phyloP scores from a whole-genome alignment of 1,140 invertebrate genomes.

The Phocides pigmalion region DNA sequence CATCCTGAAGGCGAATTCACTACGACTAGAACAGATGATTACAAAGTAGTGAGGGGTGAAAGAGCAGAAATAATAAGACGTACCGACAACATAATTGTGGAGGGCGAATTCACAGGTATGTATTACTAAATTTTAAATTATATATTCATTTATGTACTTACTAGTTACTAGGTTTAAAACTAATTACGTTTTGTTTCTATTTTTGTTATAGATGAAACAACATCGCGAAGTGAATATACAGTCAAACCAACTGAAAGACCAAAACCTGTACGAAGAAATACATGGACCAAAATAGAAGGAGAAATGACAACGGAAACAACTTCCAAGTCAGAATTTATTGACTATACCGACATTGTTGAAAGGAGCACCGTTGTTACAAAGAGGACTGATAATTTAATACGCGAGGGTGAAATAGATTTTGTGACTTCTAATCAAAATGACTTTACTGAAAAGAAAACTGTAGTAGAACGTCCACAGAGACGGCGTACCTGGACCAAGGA shows the following conservation, averaged over 20 bases:
- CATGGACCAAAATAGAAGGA: slow-evolving; percentile 91
- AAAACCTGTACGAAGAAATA: slow-evolving; percentile 89
- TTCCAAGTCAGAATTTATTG: slow-evolving; percentile 86
- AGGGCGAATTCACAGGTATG: slow-evolving; percentile 84
- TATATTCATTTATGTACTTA: no score
- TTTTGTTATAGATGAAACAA: slow-evolving; percentile 85
- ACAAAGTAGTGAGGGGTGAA: slow-evolving; percentile 84
- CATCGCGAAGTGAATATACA: slow-evolving; percentile 87
- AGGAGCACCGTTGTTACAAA: slow-evolving; percentile 84
- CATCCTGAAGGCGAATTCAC: slow-evolving; percentile 86
- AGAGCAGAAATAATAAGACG: slow-evolving; percentile 85
- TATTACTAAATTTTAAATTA: slow-evolving; percentile 8
- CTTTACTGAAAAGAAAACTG: slow-evolving; percentile 84
- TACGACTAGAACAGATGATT: slow-evolving; percentile 84
- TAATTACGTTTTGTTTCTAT: not conserved
- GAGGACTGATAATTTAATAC: slow-evolving; percentile 86
- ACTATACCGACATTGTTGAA: slow-evolving; percentile 85
- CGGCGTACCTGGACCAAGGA: slow-evolving; percentile 88
- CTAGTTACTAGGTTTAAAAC: no score
- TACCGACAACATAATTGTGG: slow-evolving; percentile 85
- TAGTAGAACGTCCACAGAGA: slow-evolving; percentile 83
- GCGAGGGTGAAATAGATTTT: slow-evolving; percentile 87
- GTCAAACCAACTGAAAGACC: slow-evolving; percentile 86
- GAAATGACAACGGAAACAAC: slow-evolving; percentile 89
- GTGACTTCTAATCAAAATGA: slow-evolving; percentile 86